Evolutionary conservation across 2,797 vertebrate species (phyloP).

Genomic region (Lepidocolaptes lacrymiger): DNA sequence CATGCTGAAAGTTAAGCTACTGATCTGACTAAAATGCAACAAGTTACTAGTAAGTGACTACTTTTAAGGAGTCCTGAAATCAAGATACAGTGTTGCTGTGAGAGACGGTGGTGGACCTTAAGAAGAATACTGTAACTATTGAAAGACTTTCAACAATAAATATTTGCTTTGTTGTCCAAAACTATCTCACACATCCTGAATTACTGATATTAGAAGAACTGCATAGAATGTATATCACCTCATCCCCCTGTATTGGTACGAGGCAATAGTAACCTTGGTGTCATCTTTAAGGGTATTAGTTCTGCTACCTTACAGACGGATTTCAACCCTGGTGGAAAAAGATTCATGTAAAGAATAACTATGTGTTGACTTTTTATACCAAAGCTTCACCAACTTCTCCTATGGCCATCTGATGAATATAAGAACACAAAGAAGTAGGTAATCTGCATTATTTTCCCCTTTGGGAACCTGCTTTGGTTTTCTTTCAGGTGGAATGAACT

Average conservation of each 20-base stretch:
- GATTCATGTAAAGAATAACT: background rate
- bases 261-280: background rate
- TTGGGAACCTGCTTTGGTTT: background rate
- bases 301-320: background rate
- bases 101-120: background rate
- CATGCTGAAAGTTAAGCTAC: background rate
- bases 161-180: background rate
- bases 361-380: background rate
- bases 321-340: background rate
- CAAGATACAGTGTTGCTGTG: background rate
- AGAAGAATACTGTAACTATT: background rate
- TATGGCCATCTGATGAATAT: background rate
- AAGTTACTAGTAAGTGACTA: background rate
- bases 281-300: background rate
- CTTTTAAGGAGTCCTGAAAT: background rate
- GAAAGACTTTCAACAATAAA: background rate
- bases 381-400: background rate
- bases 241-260: rapidly evolving
- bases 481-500: background rate
- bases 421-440: background rate
- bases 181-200: background rate
- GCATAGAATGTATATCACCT: background rate
- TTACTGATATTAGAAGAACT: background rate
- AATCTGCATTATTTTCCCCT: background rate
- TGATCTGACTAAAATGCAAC: background rate